A percentile compares a stretch with the other conserved stretches of the same genome.
phyloP scores from a whole-genome alignment of 2,113 vertebrate genomes.

The Hemiscyllium ocellatum region DNA sequence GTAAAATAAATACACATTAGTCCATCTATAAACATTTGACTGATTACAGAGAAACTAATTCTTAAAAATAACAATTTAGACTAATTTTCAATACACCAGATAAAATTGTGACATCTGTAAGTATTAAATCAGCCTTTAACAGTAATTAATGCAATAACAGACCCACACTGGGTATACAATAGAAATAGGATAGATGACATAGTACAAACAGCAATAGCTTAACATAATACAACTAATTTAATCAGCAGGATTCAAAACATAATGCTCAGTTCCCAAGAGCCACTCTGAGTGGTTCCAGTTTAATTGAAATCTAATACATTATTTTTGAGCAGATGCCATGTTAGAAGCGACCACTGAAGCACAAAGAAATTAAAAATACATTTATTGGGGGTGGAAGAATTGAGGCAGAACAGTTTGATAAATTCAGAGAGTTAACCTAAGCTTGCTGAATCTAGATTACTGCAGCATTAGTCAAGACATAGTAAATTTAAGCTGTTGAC shows the following conservation, averaged over 20 bases:
- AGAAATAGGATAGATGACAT: background rate
- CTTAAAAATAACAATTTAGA: background rate
- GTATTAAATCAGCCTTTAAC: background rate
- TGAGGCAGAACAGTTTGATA: background rate
- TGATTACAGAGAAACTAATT: background rate
- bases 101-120: background rate
- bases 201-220: background rate
- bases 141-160: conserved; percentile 13
- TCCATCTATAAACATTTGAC: background rate
- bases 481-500: background rate
- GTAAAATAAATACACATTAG: background rate
- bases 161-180: background rate
- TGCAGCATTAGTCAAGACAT: background rate
- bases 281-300: conserved; percentile 13
- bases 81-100: background rate
- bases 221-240: conserved; percentile 32
- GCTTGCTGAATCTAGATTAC: background rate
- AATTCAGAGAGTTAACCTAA: background rate
- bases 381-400: background rate
- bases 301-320: conserved; percentile 29
- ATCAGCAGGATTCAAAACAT: conserved; percentile 26
- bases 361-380: background rate
- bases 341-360: background rate
- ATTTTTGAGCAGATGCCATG: conserved; percentile 32
- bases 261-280: conserved; percentile 26